These are phyloP conservation scores for Catocala fraxini DNA, from an alignment of 2,888 invertebrate species.

Conservation along the genomic window DNA sequence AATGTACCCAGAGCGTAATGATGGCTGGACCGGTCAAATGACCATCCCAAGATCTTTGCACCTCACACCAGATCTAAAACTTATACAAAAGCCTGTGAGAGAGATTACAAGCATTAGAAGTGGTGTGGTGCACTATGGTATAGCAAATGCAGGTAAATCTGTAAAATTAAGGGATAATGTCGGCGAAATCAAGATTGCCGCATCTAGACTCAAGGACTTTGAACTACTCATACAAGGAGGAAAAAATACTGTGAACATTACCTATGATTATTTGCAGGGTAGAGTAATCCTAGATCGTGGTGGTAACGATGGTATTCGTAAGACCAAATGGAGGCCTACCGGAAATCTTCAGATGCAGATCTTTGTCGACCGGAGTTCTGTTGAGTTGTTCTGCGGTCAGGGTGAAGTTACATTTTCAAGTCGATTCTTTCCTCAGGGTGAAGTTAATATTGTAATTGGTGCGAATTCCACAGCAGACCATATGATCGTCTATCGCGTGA, in stretches of 20 bases:
- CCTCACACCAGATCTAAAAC: constrained; percentile 53
- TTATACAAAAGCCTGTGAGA: constrained; percentile 67
- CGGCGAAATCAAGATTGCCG: constrained; percentile 63
- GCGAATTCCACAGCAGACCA: constrained; percentile 28
- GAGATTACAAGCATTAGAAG: constrained; percentile 54
- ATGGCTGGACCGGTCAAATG: constrained; percentile 78
- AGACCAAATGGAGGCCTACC: constrained; percentile 66
- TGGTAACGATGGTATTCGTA: constrained; percentile 67
- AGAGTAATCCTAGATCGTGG: constrained; percentile 70
- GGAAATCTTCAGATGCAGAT: constrained; percentile 53
- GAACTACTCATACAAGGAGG: constrained; percentile 60
- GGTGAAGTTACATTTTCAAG: constrained; percentile 75
- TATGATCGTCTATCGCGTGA: constrained; percentile 53
- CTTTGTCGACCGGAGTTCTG: constrained; percentile 71
- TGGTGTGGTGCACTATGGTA: constrained; percentile 49
- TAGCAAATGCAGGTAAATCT: constrained; percentile 36
- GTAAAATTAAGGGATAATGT: constrained; percentile 58
- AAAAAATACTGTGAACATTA: constrained; percentile 55
- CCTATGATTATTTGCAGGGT: constrained; percentile 55
- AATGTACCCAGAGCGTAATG: constrained; percentile 68
- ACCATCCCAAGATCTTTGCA: constrained; percentile 71
- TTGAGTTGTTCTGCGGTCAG: constrained; percentile 68
- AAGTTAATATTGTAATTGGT: constrained; percentile 53
- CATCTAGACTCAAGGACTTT: constrained; percentile 50
- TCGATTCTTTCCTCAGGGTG: constrained; percentile 63